phyloP scores from a whole-genome alignment of 2,888 invertebrate species.

The Rhodophaea formosa region DNA sequence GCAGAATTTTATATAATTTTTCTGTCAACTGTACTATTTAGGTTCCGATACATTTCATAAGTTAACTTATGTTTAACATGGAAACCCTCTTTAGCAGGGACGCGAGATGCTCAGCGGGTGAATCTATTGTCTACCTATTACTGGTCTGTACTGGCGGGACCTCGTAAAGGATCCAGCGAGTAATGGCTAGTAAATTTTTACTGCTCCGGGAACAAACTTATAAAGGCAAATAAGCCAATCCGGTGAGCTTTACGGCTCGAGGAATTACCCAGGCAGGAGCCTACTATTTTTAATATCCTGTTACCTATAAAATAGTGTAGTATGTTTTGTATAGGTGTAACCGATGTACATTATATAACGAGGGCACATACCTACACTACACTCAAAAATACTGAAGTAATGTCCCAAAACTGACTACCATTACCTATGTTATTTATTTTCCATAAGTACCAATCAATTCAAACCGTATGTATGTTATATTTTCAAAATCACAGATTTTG shows the following conservation, averaged over 20 bases:
- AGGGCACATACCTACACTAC: too few species aligned
- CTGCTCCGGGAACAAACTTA: constrained; percentile 47
- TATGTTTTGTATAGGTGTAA: too few species aligned
- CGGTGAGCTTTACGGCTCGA: constrained; percentile 34
- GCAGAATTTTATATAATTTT: neutral
- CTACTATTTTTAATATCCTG: constrained; percentile 16
- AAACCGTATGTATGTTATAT: too few species aligned
- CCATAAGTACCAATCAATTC: too few species aligned
- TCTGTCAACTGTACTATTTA: neutral
- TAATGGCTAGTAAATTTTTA: constrained; percentile 57
- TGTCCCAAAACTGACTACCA: too few species aligned
- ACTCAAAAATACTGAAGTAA: too few species aligned
- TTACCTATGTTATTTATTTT: too few species aligned
- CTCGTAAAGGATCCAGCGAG: constrained; percentile 49
- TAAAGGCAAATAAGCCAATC: constrained; percentile 47
- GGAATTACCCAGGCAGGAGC: constrained; percentile 32
- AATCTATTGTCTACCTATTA: neutral
- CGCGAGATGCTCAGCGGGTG: neutral
- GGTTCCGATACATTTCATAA: neutral
- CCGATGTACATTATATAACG: too few species aligned
- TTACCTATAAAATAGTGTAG: neutral
- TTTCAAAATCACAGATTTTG: too few species aligned
- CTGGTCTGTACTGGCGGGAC: constrained; percentile 26
- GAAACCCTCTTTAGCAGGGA: constrained; percentile 1
- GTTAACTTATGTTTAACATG: neutral